Conservation (phyloP, 2,888 invertebrate genomes). For the Philereme vetulata region DNA sequence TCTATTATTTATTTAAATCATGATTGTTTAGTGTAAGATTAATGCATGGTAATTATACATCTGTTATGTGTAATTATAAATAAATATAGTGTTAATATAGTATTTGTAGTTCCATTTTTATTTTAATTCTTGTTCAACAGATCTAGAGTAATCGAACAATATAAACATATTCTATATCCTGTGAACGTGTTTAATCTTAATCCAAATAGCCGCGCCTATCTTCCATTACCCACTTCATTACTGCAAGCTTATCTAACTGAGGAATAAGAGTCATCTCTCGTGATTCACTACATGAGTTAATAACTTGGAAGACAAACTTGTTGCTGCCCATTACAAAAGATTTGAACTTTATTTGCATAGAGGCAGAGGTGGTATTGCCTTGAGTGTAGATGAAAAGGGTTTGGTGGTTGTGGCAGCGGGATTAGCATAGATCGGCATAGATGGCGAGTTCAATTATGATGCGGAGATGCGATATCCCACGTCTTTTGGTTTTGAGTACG, state of each 20-base stretch:
- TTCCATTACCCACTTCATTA: constrained; percentile 35
- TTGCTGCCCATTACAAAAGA: constrained; percentile 9
- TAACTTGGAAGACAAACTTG: constrained; percentile 26
- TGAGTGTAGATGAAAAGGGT: constrained; percentile 26
- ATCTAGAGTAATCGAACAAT: too few relatives aligned
- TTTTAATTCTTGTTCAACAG: too few relatives aligned
- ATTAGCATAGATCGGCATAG: constrained; percentile 67
- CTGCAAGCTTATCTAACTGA: constrained; percentile 34
- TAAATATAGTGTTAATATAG: too few relatives aligned
- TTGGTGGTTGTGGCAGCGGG: constrained; percentile 44
- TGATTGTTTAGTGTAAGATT: too few relatives aligned
- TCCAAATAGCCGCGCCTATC: constrained; percentile 14
- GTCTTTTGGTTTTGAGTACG: constrained; percentile 44
- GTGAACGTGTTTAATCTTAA: constrained; percentile 13
- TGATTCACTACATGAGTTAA: constrained; percentile 37
- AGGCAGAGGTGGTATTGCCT: constrained; percentile 12
- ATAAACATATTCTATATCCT: not conserved
- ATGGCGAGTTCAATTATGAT: constrained; percentile 65
- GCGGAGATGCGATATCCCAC: constrained; percentile 52
- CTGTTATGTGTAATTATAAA: too few relatives aligned
- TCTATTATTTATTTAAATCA: too few relatives aligned
- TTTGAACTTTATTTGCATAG: constrained; percentile 20
- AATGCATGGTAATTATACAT: too few relatives aligned
- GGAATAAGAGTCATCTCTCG: constrained; percentile 33
- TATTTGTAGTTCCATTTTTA: too few relatives aligned